Percentiles rank a stretch among this genome's conserved stretches.
phyloP scores from a whole-genome alignment of 2,113 vertebrate genomes.

The Rhineura floridana region DNA sequence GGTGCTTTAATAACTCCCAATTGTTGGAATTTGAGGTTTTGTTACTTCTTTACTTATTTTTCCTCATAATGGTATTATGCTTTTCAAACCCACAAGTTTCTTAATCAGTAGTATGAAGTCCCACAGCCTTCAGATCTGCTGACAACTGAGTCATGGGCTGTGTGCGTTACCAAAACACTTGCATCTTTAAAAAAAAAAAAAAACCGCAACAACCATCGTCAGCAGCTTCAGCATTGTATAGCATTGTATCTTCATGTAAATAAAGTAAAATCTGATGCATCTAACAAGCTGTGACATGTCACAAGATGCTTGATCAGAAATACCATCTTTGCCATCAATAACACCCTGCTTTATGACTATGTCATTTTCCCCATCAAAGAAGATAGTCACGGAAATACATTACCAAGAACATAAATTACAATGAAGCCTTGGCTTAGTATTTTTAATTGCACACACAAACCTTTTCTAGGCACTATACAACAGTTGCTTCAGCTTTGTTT shows the following conservation, averaged over 20 bases:
- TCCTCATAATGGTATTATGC: background rate
- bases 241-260: background rate
- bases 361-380: constrained; percentile 38
- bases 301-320: constrained; percentile 38
- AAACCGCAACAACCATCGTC: background rate
- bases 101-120: background rate
- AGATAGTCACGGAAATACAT: background rate
- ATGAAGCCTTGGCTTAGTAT: background rate
- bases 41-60: background rate
- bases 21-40: background rate
- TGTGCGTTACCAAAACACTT: background rate
- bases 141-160: background rate
- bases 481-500: background rate
- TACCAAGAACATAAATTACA: background rate
- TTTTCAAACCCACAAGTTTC: background rate
- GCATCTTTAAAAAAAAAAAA: background rate
- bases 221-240: constrained; percentile 15
- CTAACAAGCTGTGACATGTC: constrained; percentile 40
- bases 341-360: constrained; percentile 39
- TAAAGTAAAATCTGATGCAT: constrained; percentile 35
- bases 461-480: background rate
- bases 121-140: background rate
- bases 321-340: constrained; percentile 38
- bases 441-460: background rate
- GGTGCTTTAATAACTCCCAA: background rate